Conservation (phyloP, 2,113 vertebrate species). For the Stigmatopora argus region DNA sequence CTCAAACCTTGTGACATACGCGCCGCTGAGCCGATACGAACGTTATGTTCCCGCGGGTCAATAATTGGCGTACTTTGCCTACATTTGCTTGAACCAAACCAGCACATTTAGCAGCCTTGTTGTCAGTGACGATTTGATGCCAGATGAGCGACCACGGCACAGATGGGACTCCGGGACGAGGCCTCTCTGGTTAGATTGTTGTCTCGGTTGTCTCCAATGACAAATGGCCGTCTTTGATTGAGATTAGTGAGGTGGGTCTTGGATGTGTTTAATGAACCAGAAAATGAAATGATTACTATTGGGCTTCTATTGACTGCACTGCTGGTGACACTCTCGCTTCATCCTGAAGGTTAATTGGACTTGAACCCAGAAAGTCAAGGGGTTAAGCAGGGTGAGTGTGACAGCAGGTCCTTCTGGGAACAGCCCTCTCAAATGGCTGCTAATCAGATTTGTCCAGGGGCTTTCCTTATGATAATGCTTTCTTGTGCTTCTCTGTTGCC, state of each 20-base stretch:
- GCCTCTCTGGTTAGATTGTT: constrained; percentile 63
- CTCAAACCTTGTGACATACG: too few species aligned
- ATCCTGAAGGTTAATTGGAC: constrained; percentile 96
- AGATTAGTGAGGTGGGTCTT: constrained; percentile 81
- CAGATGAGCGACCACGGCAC: constrained; percentile 9
- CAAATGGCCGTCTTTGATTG: constrained; percentile 82
- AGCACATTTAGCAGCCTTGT: neutral
- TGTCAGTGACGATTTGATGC: constrained; percentile 6
- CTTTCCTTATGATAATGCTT: constrained; percentile 69
- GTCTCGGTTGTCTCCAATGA: constrained; percentile 74
- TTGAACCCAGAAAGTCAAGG: constrained; percentile 98
- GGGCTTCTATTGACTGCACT: constrained; percentile 85
- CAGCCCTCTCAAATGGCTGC: constrained; percentile 78
- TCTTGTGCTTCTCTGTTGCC: constrained; percentile 54
- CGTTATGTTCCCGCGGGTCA: too few species aligned
- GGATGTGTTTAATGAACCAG: constrained; percentile 86
- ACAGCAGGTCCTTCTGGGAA: constrained; percentile 83
- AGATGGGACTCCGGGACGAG: constrained; percentile 41
- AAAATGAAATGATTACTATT: constrained; percentile 95
- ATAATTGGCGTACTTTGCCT: too few species aligned
- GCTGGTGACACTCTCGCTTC: constrained; percentile 82
- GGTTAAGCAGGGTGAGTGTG: constrained; percentile 86
- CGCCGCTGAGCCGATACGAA: too few species aligned
- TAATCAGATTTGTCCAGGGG: constrained; percentile 87
- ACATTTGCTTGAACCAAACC: neutral